Conservation (phyloP, 2,888 invertebrate species). For the Hirtodrosophila duncani region DNA sequence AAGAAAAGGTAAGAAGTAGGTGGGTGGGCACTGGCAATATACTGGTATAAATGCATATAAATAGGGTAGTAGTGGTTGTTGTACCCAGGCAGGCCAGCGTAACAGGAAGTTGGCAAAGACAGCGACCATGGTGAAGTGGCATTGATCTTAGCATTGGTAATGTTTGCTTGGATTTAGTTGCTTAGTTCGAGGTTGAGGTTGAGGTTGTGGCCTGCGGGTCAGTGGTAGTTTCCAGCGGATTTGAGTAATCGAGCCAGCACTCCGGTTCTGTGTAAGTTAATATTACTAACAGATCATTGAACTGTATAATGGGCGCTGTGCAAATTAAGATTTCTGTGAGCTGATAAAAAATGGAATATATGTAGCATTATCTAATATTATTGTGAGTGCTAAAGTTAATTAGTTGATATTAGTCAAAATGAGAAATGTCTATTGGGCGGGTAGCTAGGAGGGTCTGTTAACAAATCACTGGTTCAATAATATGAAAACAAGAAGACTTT, state of each 20-base stretch:
- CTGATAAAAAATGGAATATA: not conserved
- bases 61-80: slow-evolving; percentile 60
- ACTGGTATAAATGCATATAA: slow-evolving; percentile 38
- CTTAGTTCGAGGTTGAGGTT: slow-evolving; percentile 44
- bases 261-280: too few relatives aligned
- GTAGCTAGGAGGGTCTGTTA: too few relatives aligned
- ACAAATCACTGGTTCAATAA: too few relatives aligned
- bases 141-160: slow-evolving; percentile 70
- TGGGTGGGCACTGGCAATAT: slow-evolving; percentile 6
- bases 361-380: not conserved
- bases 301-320: too few relatives aligned
- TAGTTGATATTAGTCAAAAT: too few relatives aligned
- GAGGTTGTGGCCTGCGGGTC: slow-evolving; percentile 53
- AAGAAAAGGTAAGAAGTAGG: slow-evolving; percentile 20
- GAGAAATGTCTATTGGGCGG: too few relatives aligned
- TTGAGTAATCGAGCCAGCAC: too few relatives aligned
- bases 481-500: too few relatives aligned
- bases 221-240: slow-evolving; percentile 50
- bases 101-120: slow-evolving; percentile 59
- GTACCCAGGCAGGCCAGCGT: slow-evolving; percentile 23
- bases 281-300: slow-evolving; percentile 6
- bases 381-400: not conserved
- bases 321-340: too few relatives aligned
- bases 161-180: slow-evolving; percentile 16
- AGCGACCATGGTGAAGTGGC: slow-evolving; percentile 51